A percentile compares a stretch with the other conserved stretches of the same genome.
phyloP scores from a whole-genome alignment of 2,797 vertebrate genomes.

The Enteromius trimaculatus region DNA sequence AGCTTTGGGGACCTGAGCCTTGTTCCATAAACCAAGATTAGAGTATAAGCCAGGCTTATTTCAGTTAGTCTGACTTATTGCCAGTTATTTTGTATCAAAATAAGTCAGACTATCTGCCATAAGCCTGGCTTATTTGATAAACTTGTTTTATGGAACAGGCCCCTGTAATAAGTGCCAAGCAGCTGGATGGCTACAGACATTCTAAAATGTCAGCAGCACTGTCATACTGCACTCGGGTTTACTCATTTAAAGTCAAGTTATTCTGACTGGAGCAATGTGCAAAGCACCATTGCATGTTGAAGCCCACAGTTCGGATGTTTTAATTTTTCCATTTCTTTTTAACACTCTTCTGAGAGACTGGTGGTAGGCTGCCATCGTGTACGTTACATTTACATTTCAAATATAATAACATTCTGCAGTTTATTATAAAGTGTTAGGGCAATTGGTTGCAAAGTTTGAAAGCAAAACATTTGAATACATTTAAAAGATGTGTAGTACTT shows the following conservation, averaged over 20 bases:
- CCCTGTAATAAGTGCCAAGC: constrained; percentile 5
- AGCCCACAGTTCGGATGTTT: not conserved
- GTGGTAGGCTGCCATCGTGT: not conserved
- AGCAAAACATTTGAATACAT: constrained; percentile 6
- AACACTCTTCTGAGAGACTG: not conserved
- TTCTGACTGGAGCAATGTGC: not conserved
- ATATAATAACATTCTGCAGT: not conserved
- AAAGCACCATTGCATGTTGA: not conserved
- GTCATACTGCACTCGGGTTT: constrained; percentile 3
- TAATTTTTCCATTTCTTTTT: not conserved
- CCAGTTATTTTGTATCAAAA: no score
- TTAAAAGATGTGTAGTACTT: not conserved
- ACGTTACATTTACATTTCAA: constrained; percentile 4
- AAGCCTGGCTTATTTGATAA: no score
- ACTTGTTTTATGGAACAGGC: no score
- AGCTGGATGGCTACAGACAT: not conserved
- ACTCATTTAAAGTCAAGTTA: constrained; percentile 10
- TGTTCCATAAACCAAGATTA: no score
- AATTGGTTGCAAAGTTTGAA: not conserved
- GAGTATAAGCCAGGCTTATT: no score
- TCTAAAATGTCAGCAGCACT: not conserved
- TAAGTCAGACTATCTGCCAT: no score
- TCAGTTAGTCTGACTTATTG: no score
- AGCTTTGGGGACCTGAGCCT: not conserved
- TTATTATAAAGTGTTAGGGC: not conserved